Conservation (phyloP, 2,888 invertebrate species). For the Lycaena phlaeas region DNA sequence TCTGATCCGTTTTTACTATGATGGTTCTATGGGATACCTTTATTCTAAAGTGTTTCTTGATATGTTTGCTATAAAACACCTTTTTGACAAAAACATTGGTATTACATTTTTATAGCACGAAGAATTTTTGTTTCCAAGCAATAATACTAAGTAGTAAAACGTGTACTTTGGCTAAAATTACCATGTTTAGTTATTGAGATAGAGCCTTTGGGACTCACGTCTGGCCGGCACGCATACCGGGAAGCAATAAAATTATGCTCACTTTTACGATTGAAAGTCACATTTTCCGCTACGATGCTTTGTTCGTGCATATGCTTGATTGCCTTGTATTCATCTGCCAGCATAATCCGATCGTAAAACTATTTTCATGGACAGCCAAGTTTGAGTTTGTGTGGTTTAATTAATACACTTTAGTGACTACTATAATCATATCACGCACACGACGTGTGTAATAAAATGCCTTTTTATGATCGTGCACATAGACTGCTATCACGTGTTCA, state of each 20-base stretch:
- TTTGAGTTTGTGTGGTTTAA: constrained; percentile 19
- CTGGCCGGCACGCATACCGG: constrained; percentile 41
- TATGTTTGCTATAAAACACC: too few species aligned
- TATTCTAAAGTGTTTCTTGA: too few species aligned
- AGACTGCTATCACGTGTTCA: too few species aligned
- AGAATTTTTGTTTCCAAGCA: constrained; percentile 26
- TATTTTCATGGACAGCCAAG: constrained; percentile 41
- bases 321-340: constrained; percentile 58
- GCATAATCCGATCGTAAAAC: constrained; percentile 62
- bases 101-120: too few species aligned
- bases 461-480: too few species aligned
- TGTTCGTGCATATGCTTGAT: constrained; percentile 56
- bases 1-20: too few species aligned
- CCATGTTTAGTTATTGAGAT: constrained; percentile 38
- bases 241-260: constrained; percentile 58
- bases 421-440: too few species aligned
- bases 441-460: too few species aligned
- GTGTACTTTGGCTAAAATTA: constrained; percentile 24
- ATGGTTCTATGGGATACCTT: too few species aligned
- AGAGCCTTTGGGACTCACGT: constrained; percentile 35
- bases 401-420: constrained; percentile 5
- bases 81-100: too few species aligned
- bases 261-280: constrained; percentile 63
- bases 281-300: constrained; percentile 62
- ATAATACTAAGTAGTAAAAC: constrained; percentile 34